Conservation (phyloP, 2,113 vertebrate species). For the Nothobranchius kuhntae region DNA sequence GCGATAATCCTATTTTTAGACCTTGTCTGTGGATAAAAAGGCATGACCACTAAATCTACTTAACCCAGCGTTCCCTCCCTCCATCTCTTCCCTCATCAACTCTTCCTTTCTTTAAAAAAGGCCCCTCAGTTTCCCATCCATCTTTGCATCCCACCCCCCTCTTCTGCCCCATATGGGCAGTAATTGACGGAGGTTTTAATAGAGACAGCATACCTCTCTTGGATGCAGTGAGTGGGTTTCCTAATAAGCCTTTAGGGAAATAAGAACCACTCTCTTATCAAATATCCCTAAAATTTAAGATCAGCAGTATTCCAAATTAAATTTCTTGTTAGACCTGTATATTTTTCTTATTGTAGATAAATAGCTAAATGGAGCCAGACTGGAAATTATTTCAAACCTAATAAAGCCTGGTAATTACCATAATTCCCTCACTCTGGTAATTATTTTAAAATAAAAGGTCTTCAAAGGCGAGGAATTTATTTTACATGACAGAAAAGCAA, state of each 20-base stretch:
- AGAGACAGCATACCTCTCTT: constrained; percentile 46
- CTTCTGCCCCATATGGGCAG: constrained; percentile 51
- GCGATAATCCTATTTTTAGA: constrained; percentile 57
- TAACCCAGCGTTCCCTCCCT: constrained; percentile 28
- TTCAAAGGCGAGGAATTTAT: neutral
- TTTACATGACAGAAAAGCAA: constrained; percentile 4
- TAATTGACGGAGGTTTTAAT: constrained; percentile 58
- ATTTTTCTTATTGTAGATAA: constrained; percentile 35
- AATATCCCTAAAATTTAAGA: constrained; percentile 62
- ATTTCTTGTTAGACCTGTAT: constrained; percentile 39
- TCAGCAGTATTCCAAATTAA: constrained; percentile 51
- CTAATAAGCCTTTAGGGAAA: constrained; percentile 63
- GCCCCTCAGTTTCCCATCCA: neutral
- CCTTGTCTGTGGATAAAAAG: constrained; percentile 50
- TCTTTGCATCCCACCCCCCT: constrained; percentile 13
- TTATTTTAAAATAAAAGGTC: constrained; percentile 10
- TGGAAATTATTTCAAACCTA: constrained; percentile 36
- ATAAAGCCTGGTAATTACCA: constrained; percentile 29
- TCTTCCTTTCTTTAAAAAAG: neutral
- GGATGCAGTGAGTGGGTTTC: constrained; percentile 16
- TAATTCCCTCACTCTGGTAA: constrained; percentile 22
- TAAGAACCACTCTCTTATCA: constrained; percentile 51
- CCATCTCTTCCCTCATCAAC: constrained; percentile 3
- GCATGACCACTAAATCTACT: constrained; percentile 59
- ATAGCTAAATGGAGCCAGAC: constrained; percentile 16